Evolutionary conservation across 1,140 invertebrate species (phyloP), one percentile per base, ranked within the genome.

Genomic region (Drosophila paulistorum): DNA sequence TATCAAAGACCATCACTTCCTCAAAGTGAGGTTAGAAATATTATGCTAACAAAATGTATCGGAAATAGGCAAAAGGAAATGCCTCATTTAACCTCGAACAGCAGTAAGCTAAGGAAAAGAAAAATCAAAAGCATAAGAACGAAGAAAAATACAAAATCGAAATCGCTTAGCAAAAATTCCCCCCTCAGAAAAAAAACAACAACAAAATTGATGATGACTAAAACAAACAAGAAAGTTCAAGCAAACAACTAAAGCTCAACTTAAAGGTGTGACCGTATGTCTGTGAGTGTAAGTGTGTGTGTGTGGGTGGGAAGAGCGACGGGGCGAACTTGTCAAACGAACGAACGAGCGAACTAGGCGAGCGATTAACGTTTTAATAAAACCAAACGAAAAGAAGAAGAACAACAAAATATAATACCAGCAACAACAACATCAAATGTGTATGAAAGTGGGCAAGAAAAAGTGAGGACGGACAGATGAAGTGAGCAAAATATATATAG

Each of bases 371-470:
- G 68, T 67, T 71, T 82, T 51, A 51, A 51, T 23, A 51, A 51
- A 51, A 51, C 45, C 17, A 51, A 30, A 51, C 17, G 17, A 51
- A 51, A 51, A 51, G 14, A 23, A 77, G 58, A 80, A 77, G 58
- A 80, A 81, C 30, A 30, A 39, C 37, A 39, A 39, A 39, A 11
- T 37, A 37, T 30, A 30, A 30, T 37, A 63, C 79, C 79, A 77
- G 86, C 81, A 81, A 86, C 81, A 85, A 79, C 82, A 85, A 79
- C 82, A 71, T 67, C 71, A 75, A 86, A 67, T 62, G 74, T 78
- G 68, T 30, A 30, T 76, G 74, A 42, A 60, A 59, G 14, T 59
- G 33, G 57, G 57, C 11, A 55, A 26, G 26, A 30, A 39, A 11
- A 39, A 10, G 54, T 30, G 54, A 11, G 26, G 41, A 71, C 67